phyloP scores from a whole-genome alignment of 2,888 invertebrate species.

The Neoitamus cyanurus region DNA sequence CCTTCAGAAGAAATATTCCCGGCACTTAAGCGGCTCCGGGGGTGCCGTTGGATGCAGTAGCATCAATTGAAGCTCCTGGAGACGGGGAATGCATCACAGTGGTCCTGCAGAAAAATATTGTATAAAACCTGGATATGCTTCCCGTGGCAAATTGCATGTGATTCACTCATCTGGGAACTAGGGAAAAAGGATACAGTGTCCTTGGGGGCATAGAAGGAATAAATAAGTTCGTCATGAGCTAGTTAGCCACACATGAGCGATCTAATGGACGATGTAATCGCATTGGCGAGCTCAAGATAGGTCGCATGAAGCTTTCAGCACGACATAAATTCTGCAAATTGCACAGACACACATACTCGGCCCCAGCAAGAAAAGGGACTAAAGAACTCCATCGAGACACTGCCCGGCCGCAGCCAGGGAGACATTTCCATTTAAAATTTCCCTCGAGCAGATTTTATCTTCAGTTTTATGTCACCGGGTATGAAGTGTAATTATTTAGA shows the following conservation, averaged over 20 bases:
- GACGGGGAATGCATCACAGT: neutral
- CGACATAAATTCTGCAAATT: slow-evolving; percentile 46
- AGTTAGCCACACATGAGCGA: slow-evolving; percentile 49
- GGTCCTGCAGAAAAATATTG: neutral
- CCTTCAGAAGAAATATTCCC: neutral
- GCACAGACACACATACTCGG: neutral
- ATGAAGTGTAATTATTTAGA: slow-evolving; percentile 30
- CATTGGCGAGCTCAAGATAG: slow-evolving; percentile 42
- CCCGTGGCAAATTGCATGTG: neutral
- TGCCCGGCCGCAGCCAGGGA: neutral
- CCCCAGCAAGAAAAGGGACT: neutral
- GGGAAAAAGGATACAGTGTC: neutral
- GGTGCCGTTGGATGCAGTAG: neutral
- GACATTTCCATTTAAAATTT: slow-evolving; percentile 31
- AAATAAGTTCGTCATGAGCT: slow-evolving; percentile 27
- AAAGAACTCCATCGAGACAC: neutral
- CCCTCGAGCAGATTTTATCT: slow-evolving; percentile 23
- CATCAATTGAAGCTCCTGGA: neutral
- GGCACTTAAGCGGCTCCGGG: neutral
- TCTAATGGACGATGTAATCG: slow-evolving; percentile 49
- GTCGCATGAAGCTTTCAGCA: slow-evolving; percentile 45
- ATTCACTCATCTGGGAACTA: neutral
- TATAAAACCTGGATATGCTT: neutral
- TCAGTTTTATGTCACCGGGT: slow-evolving; percentile 26
- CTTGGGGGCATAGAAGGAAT: neutral